Evolutionary conservation across 1,140 invertebrate species (phyloP).

Genomic region (Maniola jurtina): DNA sequence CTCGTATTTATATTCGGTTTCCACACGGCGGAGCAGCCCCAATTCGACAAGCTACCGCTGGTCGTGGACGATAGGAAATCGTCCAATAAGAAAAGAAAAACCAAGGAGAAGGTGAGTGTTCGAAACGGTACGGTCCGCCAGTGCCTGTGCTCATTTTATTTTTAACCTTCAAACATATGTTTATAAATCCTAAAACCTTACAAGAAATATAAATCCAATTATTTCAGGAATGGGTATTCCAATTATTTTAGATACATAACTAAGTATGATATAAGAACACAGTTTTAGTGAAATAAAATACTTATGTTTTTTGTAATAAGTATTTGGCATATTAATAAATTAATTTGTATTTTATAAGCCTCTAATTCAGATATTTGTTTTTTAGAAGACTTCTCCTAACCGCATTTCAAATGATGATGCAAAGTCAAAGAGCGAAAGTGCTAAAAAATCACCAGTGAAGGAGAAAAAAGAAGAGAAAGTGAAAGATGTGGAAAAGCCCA

Average conservation of each 20-base stretch:
- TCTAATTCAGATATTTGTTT: background rate
- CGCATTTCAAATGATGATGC: conserved; percentile 69
- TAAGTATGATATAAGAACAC: background rate
- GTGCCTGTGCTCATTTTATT: conserved; percentile 65
- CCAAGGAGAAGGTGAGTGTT: conserved; percentile 84
- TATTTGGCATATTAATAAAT: background rate
- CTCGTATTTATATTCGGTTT: conserved; percentile 87
- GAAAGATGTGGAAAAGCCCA: conserved; percentile 65
- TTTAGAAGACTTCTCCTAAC: conserved; percentile 77
- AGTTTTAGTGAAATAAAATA: background rate
- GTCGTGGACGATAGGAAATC: conserved; percentile 82
- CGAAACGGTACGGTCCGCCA: conserved; percentile 38
- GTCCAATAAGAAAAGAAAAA: conserved; percentile 83
- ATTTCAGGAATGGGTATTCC: background rate
- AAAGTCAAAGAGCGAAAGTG: conserved; percentile 67
- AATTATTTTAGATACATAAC: background rate
- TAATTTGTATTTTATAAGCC: background rate
- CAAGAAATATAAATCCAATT: conserved; percentile 10
- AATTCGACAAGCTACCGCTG: conserved; percentile 83
- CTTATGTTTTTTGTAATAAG: background rate
- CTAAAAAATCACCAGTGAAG: conserved; percentile 71
- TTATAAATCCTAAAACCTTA: conserved; percentile 22
- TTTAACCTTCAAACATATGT: conserved; percentile 68
- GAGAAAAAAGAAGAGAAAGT: conserved; percentile 73
- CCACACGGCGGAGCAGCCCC: conserved; percentile 85